Conservation (phyloP, 2,888 invertebrate genomes). For the Heliconius charithonia region DNA sequence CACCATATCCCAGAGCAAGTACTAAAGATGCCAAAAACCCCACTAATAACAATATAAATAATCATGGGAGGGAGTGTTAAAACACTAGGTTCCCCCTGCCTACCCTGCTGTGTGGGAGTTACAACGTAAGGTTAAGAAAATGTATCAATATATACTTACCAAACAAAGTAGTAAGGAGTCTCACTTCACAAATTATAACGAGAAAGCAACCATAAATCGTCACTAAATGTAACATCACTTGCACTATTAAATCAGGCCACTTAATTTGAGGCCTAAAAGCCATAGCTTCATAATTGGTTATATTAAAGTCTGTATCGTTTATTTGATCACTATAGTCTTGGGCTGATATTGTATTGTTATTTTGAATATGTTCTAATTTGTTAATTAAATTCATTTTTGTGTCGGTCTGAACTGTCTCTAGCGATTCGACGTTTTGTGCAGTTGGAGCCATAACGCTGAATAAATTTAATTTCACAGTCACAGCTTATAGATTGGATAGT, state of each 20-base stretch:
- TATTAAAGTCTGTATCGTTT: constrained; percentile 67
- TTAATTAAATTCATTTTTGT: constrained; percentile 60
- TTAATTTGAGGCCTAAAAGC: constrained; percentile 85
- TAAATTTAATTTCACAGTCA: constrained; percentile 34
- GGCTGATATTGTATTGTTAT: constrained; percentile 60
- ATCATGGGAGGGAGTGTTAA: too few species aligned
- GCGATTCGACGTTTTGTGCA: constrained; percentile 61
- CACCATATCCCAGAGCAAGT: too few species aligned
- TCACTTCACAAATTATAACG: constrained; percentile 81
- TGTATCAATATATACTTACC: constrained; percentile 83
- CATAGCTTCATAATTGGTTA: constrained; percentile 71
- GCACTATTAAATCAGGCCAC: constrained; percentile 89
- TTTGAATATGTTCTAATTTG: constrained; percentile 56
- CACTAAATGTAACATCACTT: constrained; percentile 87
- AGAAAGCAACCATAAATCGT: constrained; percentile 88
- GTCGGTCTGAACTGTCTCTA: constrained; percentile 53
- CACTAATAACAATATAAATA: too few species aligned
- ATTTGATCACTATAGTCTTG: constrained; percentile 54
- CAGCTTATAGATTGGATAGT: neutral
- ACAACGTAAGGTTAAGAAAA: too few species aligned
- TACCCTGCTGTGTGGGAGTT: too few species aligned
- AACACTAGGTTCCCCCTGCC: too few species aligned
- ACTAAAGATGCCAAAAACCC: too few species aligned
- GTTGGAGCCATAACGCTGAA: constrained; percentile 65
- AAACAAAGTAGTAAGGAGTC: constrained; percentile 87